These are phyloP conservation scores for Aphaenogaster rudis DNA, from an alignment of 1,140 invertebrate genomes.

Conservation along the genomic window DNA sequence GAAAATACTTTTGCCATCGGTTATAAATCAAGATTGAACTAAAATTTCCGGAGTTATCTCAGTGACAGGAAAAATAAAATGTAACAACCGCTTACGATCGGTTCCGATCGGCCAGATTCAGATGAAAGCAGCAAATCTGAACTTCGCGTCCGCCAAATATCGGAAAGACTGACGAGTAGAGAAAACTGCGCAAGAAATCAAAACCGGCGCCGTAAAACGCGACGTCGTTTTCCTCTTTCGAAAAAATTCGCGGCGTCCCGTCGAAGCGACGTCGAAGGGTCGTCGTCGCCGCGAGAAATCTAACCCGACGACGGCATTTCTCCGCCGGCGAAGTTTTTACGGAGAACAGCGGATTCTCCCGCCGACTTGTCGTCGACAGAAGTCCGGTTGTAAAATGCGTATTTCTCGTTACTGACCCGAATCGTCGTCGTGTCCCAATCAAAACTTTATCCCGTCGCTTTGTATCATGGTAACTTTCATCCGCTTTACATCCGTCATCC, in stretches of 20 bases:
- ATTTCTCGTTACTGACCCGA: conserved; percentile 49
- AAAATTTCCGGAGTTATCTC: not conserved
- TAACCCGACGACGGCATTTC: conserved; percentile 30
- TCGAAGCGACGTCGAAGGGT: conserved; percentile 18
- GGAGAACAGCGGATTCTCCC: conserved; percentile 35
- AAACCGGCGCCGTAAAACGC: conserved; percentile 42
- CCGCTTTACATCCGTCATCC: conserved; percentile 44
- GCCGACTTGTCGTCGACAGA: conserved; percentile 48
- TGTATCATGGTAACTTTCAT: conserved; percentile 24
- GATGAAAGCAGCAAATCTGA: conserved; percentile 35
- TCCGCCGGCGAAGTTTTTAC: conserved; percentile 54
- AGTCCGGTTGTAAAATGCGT: conserved; percentile 50
- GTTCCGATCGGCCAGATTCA: conserved; percentile 22
- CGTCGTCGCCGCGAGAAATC: conserved; percentile 35
- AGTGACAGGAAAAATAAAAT: conserved; percentile 32
- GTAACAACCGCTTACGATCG: not conserved
- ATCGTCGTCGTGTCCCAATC: conserved; percentile 50
- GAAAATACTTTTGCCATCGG: not conserved
- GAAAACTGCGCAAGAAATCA: conserved; percentile 26
- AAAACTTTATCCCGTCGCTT: conserved; percentile 60
- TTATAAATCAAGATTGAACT: not conserved
- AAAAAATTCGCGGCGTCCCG: conserved; percentile 27
- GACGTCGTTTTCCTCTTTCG: conserved; percentile 15
- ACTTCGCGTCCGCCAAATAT: conserved; percentile 24
- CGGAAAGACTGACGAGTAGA: not conserved